Base-by-base conservation (phyloP, 2,797 vertebrate genomes). In the Psittacula echo region DNA sequence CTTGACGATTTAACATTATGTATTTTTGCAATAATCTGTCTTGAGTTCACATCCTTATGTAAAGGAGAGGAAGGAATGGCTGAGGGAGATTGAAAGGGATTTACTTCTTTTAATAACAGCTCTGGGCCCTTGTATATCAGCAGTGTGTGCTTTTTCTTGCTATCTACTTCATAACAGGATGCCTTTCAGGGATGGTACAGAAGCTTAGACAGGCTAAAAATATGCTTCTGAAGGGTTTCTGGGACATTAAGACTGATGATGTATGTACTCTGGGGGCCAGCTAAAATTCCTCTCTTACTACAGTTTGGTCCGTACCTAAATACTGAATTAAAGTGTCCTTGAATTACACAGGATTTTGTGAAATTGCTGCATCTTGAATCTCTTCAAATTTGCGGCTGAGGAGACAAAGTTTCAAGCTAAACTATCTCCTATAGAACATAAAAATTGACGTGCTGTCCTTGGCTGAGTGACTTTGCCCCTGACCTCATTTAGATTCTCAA, bases 171-270 rank as follows among this genome's bases (percentile, higher is more conserved):
- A 48, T 62, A 91, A 89, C 67, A 90, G 87, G 41, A 92, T 94
- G 91, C 92, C 80, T 95, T 96, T 95, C 47, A 91, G 85, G 86
- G 71, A 47, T 68, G 50, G 42, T 84, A 29, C 44, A 93, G 84
- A 89, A 91, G 48, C 68, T 95, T 44, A 82, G 73, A 94, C 51
- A 70, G 60, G 48, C 85, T 96, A 85, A 97, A 95, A 96, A 95
- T 91, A 87, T 3, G 7, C 54, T 79, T 56, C 88, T 89, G 68
- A 84, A 90, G 74, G 84, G 71, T 84, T 95, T 94, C 60, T 91
- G 82, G 80, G 87, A 51, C 65, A 65, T 48, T 48, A 87, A 90
- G 93, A 95, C 64, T 82, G 80, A 87, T 89, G 89, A 93, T 50
- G 53, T 48, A 67, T 90, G 54, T 90, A 77, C 67, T 94, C 87